Percentiles rank a stretch among this genome's conserved stretches.
Conservation (phyloP, 2,113 vertebrate species). For the Planiliza haematocheilus region DNA sequence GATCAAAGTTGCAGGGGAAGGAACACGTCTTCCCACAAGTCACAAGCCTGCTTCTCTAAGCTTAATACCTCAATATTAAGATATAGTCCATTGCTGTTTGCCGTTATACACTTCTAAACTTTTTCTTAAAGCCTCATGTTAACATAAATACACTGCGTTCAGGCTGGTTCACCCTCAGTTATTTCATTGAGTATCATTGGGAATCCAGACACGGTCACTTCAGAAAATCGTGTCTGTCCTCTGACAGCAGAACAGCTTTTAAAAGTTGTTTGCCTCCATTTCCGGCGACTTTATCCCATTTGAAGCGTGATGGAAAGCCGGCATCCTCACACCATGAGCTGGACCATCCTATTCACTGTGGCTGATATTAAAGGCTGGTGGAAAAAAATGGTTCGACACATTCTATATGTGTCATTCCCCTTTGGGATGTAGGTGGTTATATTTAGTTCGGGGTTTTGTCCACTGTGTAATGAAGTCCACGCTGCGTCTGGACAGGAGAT, state of each 20-base stretch:
- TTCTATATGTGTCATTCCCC: constrained; percentile 47
- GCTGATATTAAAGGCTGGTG: constrained; percentile 21
- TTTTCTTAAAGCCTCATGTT: background rate
- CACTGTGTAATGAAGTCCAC: constrained; percentile 57
- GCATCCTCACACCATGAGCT: constrained; percentile 30
- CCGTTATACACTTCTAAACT: no score
- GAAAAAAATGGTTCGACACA: constrained; percentile 14
- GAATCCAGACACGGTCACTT: constrained; percentile 11
- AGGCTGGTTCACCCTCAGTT: background rate
- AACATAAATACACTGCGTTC: background rate
- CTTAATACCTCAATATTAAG: background rate
- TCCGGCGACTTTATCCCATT: constrained; percentile 23
- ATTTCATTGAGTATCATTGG: constrained; percentile 4
- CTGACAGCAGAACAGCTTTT: constrained; percentile 15
- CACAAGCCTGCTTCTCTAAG: background rate
- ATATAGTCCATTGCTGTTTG: no score
- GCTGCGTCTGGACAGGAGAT: constrained; percentile 49
- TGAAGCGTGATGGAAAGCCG: constrained; percentile 43
- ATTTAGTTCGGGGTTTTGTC: constrained; percentile 67
- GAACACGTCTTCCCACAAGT: no score
- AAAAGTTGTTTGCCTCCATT: constrained; percentile 46
- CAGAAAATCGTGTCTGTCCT: constrained; percentile 9
- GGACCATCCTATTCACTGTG: background rate
- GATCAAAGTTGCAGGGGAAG: background rate
- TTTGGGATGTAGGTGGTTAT: constrained; percentile 58